A percentile compares a stretch with the other conserved stretches of the same genome.
Evolutionary conservation across 2,113 vertebrate genomes (phyloP).

Genomic region (Cygnus buccinator): DNA sequence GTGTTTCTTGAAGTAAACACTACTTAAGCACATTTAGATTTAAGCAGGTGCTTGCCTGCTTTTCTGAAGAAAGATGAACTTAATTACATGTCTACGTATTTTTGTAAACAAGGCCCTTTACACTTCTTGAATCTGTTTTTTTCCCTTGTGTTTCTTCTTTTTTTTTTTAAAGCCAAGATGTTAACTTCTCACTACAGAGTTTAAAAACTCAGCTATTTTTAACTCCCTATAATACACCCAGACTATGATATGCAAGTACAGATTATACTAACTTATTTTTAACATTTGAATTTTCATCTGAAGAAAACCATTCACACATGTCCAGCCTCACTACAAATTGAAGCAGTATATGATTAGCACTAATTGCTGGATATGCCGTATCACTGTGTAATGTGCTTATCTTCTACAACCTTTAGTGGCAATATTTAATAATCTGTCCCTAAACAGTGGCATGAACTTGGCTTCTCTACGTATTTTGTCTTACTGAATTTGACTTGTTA

Average conservation of each 20-base stretch:
- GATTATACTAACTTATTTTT: neutral
- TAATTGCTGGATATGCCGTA: neutral
- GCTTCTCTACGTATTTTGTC: neutral
- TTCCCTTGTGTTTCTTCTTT: neutral
- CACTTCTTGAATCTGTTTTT: neutral
- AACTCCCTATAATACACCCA: neutral
- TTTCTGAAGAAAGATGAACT: conserved; percentile 38
- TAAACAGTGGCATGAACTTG: neutral
- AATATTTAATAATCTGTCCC: conserved; percentile 42
- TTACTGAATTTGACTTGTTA: neutral
- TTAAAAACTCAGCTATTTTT: neutral
- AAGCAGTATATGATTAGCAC: neutral
- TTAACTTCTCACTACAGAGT: neutral
- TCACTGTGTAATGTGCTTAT: conserved; percentile 3
- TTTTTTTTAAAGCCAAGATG: neutral
- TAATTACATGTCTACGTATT: neutral
- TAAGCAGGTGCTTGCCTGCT: conserved; percentile 10
- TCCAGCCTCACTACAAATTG: neutral
- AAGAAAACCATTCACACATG: neutral
- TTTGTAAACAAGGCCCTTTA: neutral
- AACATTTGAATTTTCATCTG: conserved; percentile 11
- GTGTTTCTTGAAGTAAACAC: conserved; percentile 47
- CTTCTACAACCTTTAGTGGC: conserved; percentile 14
- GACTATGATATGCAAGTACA: neutral
- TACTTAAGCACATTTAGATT: conserved; percentile 32